Base-by-base conservation (phyloP, 2,888 invertebrate genomes). In the Bombylius major region DNA sequence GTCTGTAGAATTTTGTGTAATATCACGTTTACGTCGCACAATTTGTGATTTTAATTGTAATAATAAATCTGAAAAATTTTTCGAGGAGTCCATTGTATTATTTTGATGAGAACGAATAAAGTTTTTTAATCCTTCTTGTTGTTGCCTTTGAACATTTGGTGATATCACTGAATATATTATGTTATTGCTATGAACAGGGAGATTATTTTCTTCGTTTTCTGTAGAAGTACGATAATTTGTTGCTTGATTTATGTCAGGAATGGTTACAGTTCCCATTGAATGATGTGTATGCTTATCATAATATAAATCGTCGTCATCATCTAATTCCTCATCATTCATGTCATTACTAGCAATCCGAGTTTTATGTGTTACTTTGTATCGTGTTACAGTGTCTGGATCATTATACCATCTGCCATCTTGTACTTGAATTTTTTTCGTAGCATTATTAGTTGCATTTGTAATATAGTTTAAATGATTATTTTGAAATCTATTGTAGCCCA, bases 11-110 rank as follows among this genome's bases (percentile, higher is more conserved):
- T 46, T 45, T 6, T 52, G 51, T 4, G 14, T 23, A 11, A 36
- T 12, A 31, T 13, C 23, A 5, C 71, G 63, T 50, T 66, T 69
- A 31, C 67, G 64, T 31, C 66, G 62, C 0, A 68, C 67, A 42
- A 71, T 69, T 60, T 72, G 71, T 0, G 70, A 68, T 52, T 70
- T 71, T 4, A 72, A 50, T 53, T 71, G 66, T 5, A 69, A 67
- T 13, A 71, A 68, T 5, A 68, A 60, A 51, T 61, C 62, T 6
- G 61, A 58, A 12, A 62, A 58, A 44, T 64, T 64, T 33, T 56
- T 58, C 9, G 13, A 51, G 2, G 45, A 48, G 11, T 32, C 33
- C 13, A 32, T 49, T n/a, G 31, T 12, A 50, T 36, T 32, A 42
- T 14, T 42, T 5, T 39, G 39, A 23, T 23, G 23, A 23, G 23